Conservation (phyloP, 2,113 vertebrate species). For the Percopsis transmontana region DNA sequence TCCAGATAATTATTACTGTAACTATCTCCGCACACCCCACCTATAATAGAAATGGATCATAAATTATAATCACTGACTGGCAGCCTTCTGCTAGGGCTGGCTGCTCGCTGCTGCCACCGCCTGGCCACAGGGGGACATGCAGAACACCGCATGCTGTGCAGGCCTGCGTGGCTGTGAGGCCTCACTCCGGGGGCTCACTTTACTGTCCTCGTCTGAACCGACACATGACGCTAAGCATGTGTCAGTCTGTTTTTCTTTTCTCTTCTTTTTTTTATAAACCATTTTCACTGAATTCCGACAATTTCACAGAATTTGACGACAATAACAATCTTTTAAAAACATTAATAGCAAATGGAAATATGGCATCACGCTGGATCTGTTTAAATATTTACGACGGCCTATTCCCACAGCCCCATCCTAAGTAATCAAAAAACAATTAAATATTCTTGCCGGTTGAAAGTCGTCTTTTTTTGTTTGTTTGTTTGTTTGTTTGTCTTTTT, state of each 20-base stretch:
- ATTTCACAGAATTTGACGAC: conserved; percentile 56
- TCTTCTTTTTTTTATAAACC: conserved; percentile 38
- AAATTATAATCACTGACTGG: conserved; percentile 90
- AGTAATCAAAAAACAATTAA: conserved; percentile 88
- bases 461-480: conserved; percentile 78
- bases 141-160: neutral
- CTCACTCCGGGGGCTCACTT: conserved; percentile 23
- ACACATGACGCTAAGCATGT: conserved; percentile 38
- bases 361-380: conserved; percentile 76
- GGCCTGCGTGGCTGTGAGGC: neutral
- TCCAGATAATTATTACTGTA: conserved; percentile 99
- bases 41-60: conserved; percentile 99
- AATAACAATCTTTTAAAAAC: conserved; percentile 74
- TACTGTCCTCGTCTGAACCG: conserved; percentile 44
- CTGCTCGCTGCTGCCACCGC: conserved; percentile 87
- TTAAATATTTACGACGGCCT: conserved; percentile 82
- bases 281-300: conserved; percentile 66
- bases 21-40: conserved; percentile 96
- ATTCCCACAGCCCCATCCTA: conserved; percentile 80
- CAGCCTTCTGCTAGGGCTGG: conserved; percentile 80
- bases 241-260: conserved; percentile 17
- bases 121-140: conserved; percentile 62
- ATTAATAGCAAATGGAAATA: conserved; percentile 77
- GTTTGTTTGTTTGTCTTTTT: conserved; percentile 68
- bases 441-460: conserved; percentile 81